Evolutionary conservation across 2,113 vertebrate genomes (phyloP), one percentile per base, ranked within the genome.

Genomic region (Poeciliopsis retropinna): DNA sequence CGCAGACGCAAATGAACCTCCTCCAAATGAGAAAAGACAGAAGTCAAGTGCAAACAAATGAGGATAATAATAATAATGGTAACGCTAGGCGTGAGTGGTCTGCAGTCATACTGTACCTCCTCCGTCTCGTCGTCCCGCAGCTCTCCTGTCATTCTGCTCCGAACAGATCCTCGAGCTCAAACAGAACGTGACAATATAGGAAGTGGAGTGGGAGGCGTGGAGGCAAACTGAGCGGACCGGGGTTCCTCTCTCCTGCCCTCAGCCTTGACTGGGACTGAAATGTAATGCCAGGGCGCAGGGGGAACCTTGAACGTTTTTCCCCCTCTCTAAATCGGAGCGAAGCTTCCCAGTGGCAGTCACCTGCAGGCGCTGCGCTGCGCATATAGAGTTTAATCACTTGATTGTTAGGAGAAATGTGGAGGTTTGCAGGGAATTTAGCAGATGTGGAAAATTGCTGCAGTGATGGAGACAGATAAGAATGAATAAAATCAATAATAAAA

Each of bases 101-200:
- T 11, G 2, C 9, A 67, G 60, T 5, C 5, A 61, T 78, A 85
- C 73, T 82, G 70, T 90, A 94, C 94, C 94, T 95, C 93, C 15
- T 94, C 96, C 19, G 95, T 92, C 54, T 97, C 95, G 70, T 94
- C 93, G 95, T 96, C 96, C 93, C 95, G 97, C 91, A 83, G 88
- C 85, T 95, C 97, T 85, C 96, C 96, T 85, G 98, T 97, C 98
- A 99, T 99, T 94, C 93, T 96, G 96, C 79, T 90, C 85, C 75
- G 88, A 76, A 84, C 89, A 76, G 91, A 90, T 85, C 80, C 71
- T 76, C 80, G 83, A 89, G 85, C 71, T 63, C 77, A 30, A 86
- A 81, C 71, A 76, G 73, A 67, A 78, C 85, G 87, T 74, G 85
- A 92, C 83, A 94, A 87, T 86, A 76, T 72, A 92, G 94, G 89